Evolutionary conservation across 2,113 vertebrate genomes (phyloP), one percentile per base, ranked within the genome.

Genomic region (Lates calcarifer): DNA sequence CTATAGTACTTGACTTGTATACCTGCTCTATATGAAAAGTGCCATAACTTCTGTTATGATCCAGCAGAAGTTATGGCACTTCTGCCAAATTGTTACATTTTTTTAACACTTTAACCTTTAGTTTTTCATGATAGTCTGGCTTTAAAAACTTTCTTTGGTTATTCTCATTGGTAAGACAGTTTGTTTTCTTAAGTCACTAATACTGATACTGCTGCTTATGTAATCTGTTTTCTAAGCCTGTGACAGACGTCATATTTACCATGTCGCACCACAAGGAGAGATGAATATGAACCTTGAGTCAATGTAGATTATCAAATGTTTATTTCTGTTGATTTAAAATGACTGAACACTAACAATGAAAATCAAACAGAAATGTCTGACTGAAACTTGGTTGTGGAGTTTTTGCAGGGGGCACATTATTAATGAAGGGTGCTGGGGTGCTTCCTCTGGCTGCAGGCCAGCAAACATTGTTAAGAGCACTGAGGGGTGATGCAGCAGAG

Each of bases 121-220:
- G n/a, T n/a, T n/a, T n/a, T n/a, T n/a, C n/a, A n/a, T n/a, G n/a
- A 45, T 10, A 8, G 4, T 18, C 17, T 2, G 17, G 17, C 43
- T 47, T 51, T n/a, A 3, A 51, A 51, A n/a, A 9, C 20, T n/a
- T 8, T 22, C 3, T 43, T 6, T 26, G 3, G 7, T 57, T 24
- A 15, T 26, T 63, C 18, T 26, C 39, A 35, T 0, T 49, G 26
- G 31, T 39, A 28, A 56, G 24, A 57, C 33, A 37, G 37, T 6
- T 26, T 3, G 0, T 12, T 58, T 41, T 20, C 20, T 41, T 22
- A 65, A 47, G 29, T 51, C 31, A 31, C 60, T 55, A 61, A 74
- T 49, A 22, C 60, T 81, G 31, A 10, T 41, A 37, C 26, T 49
- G 45, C 64, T 70, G 72, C 35, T 70, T 69, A 76, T 57, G 49